Conservation (phyloP, 2,888 invertebrate genomes). For the Phasia obesa region DNA sequence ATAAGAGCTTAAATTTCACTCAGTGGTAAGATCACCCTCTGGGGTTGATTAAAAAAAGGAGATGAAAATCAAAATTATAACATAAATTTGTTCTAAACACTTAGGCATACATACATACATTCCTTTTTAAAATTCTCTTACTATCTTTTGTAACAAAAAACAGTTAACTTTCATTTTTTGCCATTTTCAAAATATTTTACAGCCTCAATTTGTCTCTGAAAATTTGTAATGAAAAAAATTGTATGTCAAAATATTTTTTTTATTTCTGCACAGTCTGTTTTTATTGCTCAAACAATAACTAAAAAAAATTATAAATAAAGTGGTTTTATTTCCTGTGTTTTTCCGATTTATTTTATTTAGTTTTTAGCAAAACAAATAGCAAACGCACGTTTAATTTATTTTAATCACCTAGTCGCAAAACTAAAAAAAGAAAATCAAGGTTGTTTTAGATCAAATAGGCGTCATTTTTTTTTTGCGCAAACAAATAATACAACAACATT, state of each 20-base stretch:
- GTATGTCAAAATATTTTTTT: not conserved
- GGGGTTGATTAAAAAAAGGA: no score
- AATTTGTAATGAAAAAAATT: not conserved
- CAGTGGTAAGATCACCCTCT: no score
- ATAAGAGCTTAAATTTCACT: no score
- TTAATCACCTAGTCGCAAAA: slow-evolving; percentile 37
- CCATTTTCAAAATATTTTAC: no score
- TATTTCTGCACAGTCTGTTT: not conserved
- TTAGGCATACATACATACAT: no score
- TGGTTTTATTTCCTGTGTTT: not conserved
- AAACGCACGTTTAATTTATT: slow-evolving; percentile 28
- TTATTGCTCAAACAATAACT: not conserved
- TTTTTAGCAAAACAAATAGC: not conserved
- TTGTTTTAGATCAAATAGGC: slow-evolving; percentile 47
- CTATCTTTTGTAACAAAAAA: no score
- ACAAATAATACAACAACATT: slow-evolving; percentile 8
- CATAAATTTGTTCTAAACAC: no score
- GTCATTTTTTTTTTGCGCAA: slow-evolving; percentile 11
- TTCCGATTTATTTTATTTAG: not conserved
- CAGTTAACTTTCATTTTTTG: no score
- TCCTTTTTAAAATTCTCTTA: no score
- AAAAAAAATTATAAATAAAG: not conserved
- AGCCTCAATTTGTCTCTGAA: no score
- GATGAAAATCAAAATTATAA: no score
- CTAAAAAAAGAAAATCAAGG: slow-evolving; percentile 38